Evolutionary conservation across 2,113 vertebrate genomes (phyloP).

Genomic region (Hypomesus transpacificus): DNA sequence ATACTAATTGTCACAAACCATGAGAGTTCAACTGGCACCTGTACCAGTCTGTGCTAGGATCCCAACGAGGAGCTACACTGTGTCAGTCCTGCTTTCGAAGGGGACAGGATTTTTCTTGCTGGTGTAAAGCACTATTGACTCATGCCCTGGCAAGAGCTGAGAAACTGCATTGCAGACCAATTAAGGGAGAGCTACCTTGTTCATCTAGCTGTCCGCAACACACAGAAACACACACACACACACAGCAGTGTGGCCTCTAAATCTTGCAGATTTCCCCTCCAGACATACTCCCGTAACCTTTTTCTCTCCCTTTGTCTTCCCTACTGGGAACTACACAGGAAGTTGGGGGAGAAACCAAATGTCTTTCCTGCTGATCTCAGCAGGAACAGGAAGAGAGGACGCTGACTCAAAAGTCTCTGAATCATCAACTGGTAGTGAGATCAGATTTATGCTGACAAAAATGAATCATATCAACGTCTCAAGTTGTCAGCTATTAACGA

Average conservation of each 20-base stretch:
- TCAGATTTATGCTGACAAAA: neutral
- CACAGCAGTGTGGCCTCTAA: neutral
- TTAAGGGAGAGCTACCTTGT: constrained; percentile 26
- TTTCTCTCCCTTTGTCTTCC: constrained; percentile 30
- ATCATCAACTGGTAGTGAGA: constrained; percentile 3
- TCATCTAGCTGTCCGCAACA: constrained; percentile 18
- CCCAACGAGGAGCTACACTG: neutral
- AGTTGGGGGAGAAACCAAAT: constrained; percentile 62
- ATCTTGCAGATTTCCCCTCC: neutral
- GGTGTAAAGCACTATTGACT: constrained; percentile 54
- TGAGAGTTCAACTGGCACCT: neutral
- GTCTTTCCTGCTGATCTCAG: constrained; percentile 73
- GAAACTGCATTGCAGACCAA: constrained; percentile 60
- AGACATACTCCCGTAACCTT: neutral
- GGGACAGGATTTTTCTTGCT: neutral
- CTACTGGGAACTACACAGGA: constrained; percentile 67
- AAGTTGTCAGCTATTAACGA: neutral
- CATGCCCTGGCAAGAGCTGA: constrained; percentile 54
- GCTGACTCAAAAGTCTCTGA: neutral
- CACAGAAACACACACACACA: neutral
- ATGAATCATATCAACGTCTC: neutral
- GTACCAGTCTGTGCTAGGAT: too few relatives aligned
- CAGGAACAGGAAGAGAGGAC: constrained; percentile 51
- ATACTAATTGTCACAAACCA: neutral
- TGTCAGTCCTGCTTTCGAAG: neutral